Evolutionary conservation across 2,113 vertebrate species (phyloP), one percentile per base, ranked within the genome.

Genomic region (Uropsilus gracilis): DNA sequence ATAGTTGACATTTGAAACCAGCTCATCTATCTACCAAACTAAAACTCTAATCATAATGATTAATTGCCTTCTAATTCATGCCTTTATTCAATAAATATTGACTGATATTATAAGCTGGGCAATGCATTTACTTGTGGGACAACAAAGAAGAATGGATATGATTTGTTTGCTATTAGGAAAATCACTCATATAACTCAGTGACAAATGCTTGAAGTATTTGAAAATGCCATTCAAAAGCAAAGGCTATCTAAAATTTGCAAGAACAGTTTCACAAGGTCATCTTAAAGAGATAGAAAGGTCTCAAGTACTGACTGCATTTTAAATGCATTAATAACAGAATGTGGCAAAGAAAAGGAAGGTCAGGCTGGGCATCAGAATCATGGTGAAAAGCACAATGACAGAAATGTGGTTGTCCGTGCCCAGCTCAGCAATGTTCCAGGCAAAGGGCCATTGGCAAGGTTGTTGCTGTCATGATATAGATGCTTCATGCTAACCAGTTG

Each of bases 111-210:
- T 20, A 8, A 57, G 11, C 32, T 59, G 24, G 20, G 20, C 7
- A 91, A 63, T 37, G 17, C 30, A 72, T 14, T 84, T 46, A 48
- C 48, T 37, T 55, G 26, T 68, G 10, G 26, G 26, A 87, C 42
- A 48, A 55, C 26, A 73, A 94, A 82, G 46, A 92, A 34, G 17
- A 55, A 81, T 50, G 10, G 85, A 63, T 46, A 87, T 9, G 5
- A 81, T 18, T 81, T 93, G 30, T 81, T 85, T 59, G 6, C 34
- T 89, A 37, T 53, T 88, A 71, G 86, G 48, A 88, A 95, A 91
- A 86, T 39, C 48, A 82, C 20, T 89, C 53, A 80, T 22, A 22
- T 26, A 90, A 96, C 76, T 69, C 28, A 66, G 44, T 61, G 1
- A 76, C 89, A 83, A n/a, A 86, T 89, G 24, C 34, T 87, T 37